phyloP scores from a whole-genome alignment of 2,888 invertebrate species.

The Stenotaenia linearis region DNA sequence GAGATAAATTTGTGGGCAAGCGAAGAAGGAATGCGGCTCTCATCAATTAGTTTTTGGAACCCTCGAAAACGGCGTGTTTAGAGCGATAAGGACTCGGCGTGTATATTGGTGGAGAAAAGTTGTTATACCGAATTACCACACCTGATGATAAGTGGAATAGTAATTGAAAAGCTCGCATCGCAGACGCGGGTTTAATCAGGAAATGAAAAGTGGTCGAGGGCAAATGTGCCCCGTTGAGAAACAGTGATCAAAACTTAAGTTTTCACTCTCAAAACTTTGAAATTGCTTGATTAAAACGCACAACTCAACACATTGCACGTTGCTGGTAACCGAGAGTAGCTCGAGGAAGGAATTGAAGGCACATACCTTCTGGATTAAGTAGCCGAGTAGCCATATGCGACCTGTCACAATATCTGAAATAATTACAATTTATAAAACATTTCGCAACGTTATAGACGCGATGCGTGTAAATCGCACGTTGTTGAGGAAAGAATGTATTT shows the following conservation, averaged over 20 bases:
- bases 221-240: background rate
- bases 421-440: too few species aligned
- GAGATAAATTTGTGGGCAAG: constrained; percentile 23
- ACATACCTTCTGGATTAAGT: too few species aligned
- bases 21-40: constrained; percentile 14
- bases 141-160: background rate
- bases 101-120: background rate
- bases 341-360: too few species aligned
- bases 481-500: too few species aligned
- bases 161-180: background rate
- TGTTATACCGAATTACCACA: background rate
- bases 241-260: background rate
- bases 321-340: too few species aligned
- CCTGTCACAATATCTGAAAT: too few species aligned
- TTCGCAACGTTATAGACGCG: too few species aligned
- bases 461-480: too few species aligned
- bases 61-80: background rate
- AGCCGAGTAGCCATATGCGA: too few species aligned
- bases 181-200: background rate
- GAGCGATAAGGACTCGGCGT: background rate
- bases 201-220: constrained; percentile 7
- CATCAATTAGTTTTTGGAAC: constrained; percentile 5
- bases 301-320: too few species aligned
- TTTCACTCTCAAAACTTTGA: background rate
- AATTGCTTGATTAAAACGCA: background rate